Conservation (phyloP, 1,140 invertebrate species). For the Nasonia vitripennis region DNA sequence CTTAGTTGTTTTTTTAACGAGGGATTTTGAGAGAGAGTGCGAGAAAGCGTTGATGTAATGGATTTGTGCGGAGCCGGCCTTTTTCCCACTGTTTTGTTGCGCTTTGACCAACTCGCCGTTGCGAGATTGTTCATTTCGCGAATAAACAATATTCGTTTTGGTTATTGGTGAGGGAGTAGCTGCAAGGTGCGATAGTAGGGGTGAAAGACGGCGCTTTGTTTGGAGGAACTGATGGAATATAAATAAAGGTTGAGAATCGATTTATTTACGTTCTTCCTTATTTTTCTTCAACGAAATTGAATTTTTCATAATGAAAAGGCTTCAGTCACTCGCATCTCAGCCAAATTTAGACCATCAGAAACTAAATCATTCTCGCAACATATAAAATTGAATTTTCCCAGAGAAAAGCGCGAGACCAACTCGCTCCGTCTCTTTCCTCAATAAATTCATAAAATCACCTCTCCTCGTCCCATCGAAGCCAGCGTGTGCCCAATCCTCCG, state of each 20-base stretch:
- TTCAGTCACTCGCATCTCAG: too few species aligned
- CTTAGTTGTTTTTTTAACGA: constrained; percentile 8
- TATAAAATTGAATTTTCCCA: too few species aligned
- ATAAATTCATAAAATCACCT: constrained; percentile 1
- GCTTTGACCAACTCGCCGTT: background rate
- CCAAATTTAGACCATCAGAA: too few species aligned
- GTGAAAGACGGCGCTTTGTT: too few species aligned
- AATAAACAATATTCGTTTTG: constrained; percentile 12
- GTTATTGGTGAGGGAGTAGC: background rate
- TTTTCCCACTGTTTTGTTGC: constrained; percentile 14
- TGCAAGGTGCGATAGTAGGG: too few species aligned
- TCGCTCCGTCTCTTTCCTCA: background rate
- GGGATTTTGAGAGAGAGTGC: background rate
- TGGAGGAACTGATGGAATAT: too few species aligned
- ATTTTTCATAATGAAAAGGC: too few species aligned
- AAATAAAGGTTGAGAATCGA: too few species aligned
- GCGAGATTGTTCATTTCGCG: constrained; percentile 16
- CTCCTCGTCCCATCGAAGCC: background rate
- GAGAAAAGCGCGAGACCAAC: background rate
- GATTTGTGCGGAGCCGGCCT: constrained; percentile 4
- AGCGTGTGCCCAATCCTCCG: background rate
- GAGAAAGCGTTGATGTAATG: constrained; percentile 22
- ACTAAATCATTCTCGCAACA: too few species aligned
- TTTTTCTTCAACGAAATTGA: too few species aligned
- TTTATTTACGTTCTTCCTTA: too few species aligned